phyloP scores from a whole-genome alignment of 1,140 invertebrate genomes.

The Mya arenaria region DNA sequence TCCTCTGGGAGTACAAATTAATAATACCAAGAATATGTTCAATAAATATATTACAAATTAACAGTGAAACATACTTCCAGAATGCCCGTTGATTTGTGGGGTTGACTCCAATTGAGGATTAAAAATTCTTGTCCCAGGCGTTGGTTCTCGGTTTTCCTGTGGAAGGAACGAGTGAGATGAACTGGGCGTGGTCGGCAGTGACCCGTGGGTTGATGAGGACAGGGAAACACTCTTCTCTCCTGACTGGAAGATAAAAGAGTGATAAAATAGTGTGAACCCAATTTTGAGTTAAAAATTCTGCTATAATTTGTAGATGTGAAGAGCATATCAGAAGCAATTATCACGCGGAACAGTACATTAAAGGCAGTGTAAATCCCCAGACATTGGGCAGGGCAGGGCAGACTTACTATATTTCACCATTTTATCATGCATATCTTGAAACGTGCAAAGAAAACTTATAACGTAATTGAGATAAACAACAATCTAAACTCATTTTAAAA shows the following conservation, averaged over 20 bases:
- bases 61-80: neutral
- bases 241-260: constrained; percentile 41
- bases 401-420: neutral
- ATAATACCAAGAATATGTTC: neutral
- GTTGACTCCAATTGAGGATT: constrained; percentile 69
- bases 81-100: constrained; percentile 72
- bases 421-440: neutral
- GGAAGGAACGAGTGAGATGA: constrained; percentile 72
- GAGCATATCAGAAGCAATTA: neutral
- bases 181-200: constrained; percentile 71
- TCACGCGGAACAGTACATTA: neutral
- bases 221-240: constrained; percentile 65
- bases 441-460: neutral
- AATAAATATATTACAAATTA: neutral
- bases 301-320: neutral
- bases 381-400: neutral
- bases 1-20: neutral
- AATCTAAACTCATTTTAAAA: neutral
- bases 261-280: neutral
- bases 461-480: neutral
- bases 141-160: too few species aligned
- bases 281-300: neutral
- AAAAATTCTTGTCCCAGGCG: constrained; percentile 46
- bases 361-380: neutral
- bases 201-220: constrained; percentile 69